phyloP scores from a whole-genome alignment of 2,888 invertebrate genomes.

The Dynastes grantii region DNA sequence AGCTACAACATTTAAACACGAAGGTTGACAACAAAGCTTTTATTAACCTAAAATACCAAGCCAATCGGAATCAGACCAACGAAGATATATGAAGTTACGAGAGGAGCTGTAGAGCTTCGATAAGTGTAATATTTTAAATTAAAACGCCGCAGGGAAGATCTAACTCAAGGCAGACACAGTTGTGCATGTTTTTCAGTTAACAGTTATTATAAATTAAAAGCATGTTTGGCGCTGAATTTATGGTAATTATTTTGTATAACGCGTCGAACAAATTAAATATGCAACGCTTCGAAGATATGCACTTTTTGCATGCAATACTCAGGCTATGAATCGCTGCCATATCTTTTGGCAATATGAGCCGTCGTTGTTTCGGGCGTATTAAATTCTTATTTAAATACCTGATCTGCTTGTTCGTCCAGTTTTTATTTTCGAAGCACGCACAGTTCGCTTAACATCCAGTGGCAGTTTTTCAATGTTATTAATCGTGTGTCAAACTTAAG shows the following conservation, averaged over 20 bases:
- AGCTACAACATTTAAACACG: too few species aligned
- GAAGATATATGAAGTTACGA: too few species aligned
- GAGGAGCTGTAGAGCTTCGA: too few species aligned
- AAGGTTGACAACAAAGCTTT: too few species aligned
- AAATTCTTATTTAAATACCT: conserved; percentile 27
- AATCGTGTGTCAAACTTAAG: conserved; percentile 24
- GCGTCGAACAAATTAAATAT: conserved; percentile 17
- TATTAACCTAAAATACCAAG: too few species aligned
- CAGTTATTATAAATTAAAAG: conserved; percentile 17
- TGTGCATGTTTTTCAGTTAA: conserved; percentile 7
- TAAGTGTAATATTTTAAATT: too few species aligned
- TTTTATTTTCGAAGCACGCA: conserved; percentile 26
- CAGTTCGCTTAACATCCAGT: conserved; percentile 24
- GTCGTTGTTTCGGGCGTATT: conserved; percentile 11
- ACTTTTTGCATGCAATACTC: conserved; percentile 20
- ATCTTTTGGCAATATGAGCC: conserved; percentile 22
- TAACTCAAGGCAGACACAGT: not conserved
- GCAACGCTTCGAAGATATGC: conserved; percentile 18
- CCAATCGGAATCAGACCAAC: too few species aligned
- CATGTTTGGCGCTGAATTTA: conserved; percentile 4
- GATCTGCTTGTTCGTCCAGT: conserved; percentile 15
- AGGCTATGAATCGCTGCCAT: conserved; percentile 15
- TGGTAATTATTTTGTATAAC: conserved; percentile 24
- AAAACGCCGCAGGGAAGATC: not conserved
- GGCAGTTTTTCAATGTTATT: conserved; percentile 27